Conservation (phyloP, 2,797 vertebrate species). For the Neostethus bicornis region DNA sequence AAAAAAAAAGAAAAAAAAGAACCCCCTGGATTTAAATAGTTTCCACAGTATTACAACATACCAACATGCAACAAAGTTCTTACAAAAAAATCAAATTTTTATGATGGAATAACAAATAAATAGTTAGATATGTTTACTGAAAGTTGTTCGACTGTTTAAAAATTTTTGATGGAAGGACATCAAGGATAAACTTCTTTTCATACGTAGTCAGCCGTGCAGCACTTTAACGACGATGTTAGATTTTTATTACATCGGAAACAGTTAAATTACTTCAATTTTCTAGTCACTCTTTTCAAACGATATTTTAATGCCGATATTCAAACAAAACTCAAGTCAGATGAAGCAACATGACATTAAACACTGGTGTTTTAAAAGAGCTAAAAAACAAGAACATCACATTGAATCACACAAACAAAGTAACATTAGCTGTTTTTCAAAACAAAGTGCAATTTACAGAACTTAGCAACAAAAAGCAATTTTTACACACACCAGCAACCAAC, state of each 20-base stretch:
- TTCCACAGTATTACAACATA: no score
- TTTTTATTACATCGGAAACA: not conserved
- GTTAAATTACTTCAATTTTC: not conserved
- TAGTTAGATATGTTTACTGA: not conserved
- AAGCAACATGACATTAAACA: not conserved
- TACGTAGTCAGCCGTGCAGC: not conserved
- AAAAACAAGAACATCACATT: conserved; percentile 5
- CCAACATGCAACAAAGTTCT: no score
- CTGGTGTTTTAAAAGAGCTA: not conserved
- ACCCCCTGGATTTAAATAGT: no score
- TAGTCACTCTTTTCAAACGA: not conserved
- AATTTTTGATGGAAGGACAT: not conserved
- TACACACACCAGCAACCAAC: conserved; percentile 61
- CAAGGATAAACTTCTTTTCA: not conserved
- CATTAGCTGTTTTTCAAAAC: conserved; percentile 33
- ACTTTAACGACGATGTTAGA: not conserved
- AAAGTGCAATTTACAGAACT: conserved; percentile 46
- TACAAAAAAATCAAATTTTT: no score
- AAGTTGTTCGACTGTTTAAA: not conserved
- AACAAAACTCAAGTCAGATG: not conserved
- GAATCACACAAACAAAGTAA: conserved; percentile 10
- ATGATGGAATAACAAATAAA: no score
- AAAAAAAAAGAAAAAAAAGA: no score
- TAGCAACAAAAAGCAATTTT: conserved; percentile 54
- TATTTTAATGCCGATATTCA: not conserved